These are phyloP conservation scores for Carcina quercana DNA, from an alignment of 2,888 invertebrate species.

Conservation along the genomic window DNA sequence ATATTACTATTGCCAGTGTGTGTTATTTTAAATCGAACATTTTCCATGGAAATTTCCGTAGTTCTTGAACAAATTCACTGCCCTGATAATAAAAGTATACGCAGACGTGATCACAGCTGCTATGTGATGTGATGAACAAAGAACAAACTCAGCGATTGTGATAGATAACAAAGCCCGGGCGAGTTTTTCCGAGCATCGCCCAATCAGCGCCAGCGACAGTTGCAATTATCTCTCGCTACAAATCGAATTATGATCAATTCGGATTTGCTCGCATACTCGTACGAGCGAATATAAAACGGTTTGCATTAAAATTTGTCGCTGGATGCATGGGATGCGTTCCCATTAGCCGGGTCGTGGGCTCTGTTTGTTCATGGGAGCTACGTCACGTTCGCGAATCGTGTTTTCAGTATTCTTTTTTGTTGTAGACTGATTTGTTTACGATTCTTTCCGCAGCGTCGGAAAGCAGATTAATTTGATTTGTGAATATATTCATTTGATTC, in stretches of 20 bases:
- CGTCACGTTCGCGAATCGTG: constrained; percentile 33
- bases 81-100: no score
- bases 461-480: no score
- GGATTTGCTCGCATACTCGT: constrained; percentile 72
- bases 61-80: no score
- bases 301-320: constrained; percentile 72
- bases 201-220: constrained; percentile 73
- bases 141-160: no score
- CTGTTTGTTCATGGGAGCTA: constrained; percentile 52
- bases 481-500: no score
- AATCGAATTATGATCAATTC: constrained; percentile 76
- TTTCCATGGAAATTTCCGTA: no score
- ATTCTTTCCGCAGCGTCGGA: constrained; percentile 30
- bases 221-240: constrained; percentile 71
- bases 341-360: constrained; percentile 59
- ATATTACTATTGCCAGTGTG: no score
- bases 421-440: constrained; percentile 36
- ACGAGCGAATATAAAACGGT: constrained; percentile 73
- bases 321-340: constrained; percentile 70
- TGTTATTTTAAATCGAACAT: no score
- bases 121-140: no score
- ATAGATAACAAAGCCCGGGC: constrained; percentile 30
- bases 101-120: no score
- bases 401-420: constrained; percentile 48
- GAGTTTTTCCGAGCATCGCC: constrained; percentile 56